Evolutionary conservation across 2,113 vertebrate genomes (phyloP).

Genomic region (Xiphophorus hellerii): DNA sequence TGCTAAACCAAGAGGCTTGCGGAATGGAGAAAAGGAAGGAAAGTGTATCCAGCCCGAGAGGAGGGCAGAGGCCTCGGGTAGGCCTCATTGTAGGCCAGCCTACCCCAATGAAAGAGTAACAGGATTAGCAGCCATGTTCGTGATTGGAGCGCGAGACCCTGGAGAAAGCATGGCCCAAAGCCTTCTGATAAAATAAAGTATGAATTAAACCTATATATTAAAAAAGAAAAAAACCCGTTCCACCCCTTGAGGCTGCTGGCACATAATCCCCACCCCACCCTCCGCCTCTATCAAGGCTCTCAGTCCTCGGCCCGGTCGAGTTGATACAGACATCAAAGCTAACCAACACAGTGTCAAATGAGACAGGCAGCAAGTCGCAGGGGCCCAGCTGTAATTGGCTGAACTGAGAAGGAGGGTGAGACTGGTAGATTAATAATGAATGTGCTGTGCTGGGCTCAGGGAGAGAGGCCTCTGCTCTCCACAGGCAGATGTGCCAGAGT

Average conservation of each 20-base stretch:
- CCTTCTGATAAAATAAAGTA: constrained; percentile 69
- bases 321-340: constrained; percentile 80
- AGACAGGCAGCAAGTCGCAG: constrained; percentile 63
- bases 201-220: constrained; percentile 66
- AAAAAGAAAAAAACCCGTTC: constrained; percentile 24
- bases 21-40: constrained; percentile 55
- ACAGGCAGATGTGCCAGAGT: constrained; percentile 43
- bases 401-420: constrained; percentile 59
- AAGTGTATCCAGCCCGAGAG: constrained; percentile 41
- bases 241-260: constrained; percentile 59
- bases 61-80: constrained; percentile 36
- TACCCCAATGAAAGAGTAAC: constrained; percentile 62
- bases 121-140: constrained; percentile 74
- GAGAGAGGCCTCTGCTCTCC: constrained; percentile 58
- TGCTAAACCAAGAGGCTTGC: constrained; percentile 17
- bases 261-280: constrained; percentile 64
- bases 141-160: constrained; percentile 61
- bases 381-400: constrained; percentile 72
- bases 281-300: constrained; percentile 69
- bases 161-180: constrained; percentile 51
- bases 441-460: constrained; percentile 51
- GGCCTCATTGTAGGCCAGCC: constrained; percentile 34
- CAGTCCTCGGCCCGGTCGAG: constrained; percentile 35
- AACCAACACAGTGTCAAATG: constrained; percentile 59
- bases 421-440: constrained; percentile 69